Conservation (phyloP, 2,888 invertebrate species). For the Bibio marci region DNA sequence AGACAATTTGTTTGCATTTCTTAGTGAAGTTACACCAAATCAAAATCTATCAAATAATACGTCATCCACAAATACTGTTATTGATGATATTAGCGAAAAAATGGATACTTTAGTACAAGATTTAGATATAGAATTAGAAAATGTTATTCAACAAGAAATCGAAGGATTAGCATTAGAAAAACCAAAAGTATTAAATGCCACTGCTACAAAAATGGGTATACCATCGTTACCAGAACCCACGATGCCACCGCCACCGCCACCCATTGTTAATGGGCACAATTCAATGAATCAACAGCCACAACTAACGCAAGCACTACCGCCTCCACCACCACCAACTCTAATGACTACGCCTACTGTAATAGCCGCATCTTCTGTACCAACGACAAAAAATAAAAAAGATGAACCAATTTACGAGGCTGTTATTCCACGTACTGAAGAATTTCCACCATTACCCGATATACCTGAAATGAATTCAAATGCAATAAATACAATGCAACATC, state of each 20-base stretch:
- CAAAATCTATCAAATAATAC: conserved; percentile 35
- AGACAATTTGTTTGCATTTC: conserved; percentile 78
- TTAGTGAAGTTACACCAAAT: conserved; percentile 56
- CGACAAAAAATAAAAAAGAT: conserved; percentile 19
- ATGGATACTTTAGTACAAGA: conserved; percentile 73
- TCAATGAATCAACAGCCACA: too few relatives aligned
- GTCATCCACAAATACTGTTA: conserved; percentile 35
- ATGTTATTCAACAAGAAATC: conserved; percentile 43
- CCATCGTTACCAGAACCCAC: conserved; percentile 61
- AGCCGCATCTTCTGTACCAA: neutral
- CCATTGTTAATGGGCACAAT: conserved; percentile 7
- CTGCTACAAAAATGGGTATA: conserved; percentile 19
- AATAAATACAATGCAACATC: conserved; percentile 4
- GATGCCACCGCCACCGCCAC: conserved; percentile 49
- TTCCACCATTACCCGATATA: conserved; percentile 25
- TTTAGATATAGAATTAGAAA: conserved; percentile 58
- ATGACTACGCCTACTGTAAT: conserved; percentile 11
- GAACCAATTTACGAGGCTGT: conserved; percentile 80
- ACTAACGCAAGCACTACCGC: conserved; percentile 9
- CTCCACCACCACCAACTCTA: conserved; percentile 12
- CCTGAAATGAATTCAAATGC: conserved; percentile 10
- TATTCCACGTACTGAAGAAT: conserved; percentile 44
- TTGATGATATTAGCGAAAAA: conserved; percentile 69
- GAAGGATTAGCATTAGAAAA: conserved; percentile 33
- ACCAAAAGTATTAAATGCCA: conserved; percentile 10